phyloP scores from a whole-genome alignment of 1,140 invertebrate species.

The Cyclina sinensis region DNA sequence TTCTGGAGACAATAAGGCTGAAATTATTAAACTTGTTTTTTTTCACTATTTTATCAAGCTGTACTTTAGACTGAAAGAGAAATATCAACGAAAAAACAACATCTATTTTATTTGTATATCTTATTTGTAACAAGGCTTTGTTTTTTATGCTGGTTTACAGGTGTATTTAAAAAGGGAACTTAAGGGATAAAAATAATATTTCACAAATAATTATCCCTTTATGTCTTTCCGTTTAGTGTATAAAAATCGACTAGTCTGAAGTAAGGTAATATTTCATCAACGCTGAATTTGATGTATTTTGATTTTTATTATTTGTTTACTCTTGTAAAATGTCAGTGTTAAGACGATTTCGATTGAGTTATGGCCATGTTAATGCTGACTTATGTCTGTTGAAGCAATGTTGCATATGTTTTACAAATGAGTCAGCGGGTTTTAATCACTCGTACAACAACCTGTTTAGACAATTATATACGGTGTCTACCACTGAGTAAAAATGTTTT shows the following conservation, averaged over 20 bases:
- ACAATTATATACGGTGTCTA: not conserved
- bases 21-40: not conserved
- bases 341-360: conserved; percentile 2
- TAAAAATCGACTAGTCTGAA: not conserved
- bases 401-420: conserved; percentile 26
- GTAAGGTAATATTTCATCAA: not conserved
- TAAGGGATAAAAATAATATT: not conserved
- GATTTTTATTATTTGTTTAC: conserved; percentile 29
- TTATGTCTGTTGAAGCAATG: conserved; percentile 2
- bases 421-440: conserved; percentile 5
- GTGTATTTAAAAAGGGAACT: not conserved
- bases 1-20: not conserved
- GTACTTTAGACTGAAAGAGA: too few relatives aligned
- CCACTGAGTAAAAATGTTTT: not conserved
- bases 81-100: not conserved
- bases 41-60: too few relatives aligned
- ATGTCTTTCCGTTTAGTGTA: too few relatives aligned
- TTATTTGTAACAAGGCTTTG: not conserved
- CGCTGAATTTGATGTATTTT: conserved; percentile 11
- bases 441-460: not conserved
- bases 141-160: not conserved
- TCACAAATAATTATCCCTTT: not conserved
- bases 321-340: not conserved
- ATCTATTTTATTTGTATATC: not conserved
- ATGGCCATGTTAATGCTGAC: not conserved